These are phyloP conservation scores for Calameuta filiformis DNA, from an alignment of 2,888 invertebrate genomes.

Conservation along the genomic window DNA sequence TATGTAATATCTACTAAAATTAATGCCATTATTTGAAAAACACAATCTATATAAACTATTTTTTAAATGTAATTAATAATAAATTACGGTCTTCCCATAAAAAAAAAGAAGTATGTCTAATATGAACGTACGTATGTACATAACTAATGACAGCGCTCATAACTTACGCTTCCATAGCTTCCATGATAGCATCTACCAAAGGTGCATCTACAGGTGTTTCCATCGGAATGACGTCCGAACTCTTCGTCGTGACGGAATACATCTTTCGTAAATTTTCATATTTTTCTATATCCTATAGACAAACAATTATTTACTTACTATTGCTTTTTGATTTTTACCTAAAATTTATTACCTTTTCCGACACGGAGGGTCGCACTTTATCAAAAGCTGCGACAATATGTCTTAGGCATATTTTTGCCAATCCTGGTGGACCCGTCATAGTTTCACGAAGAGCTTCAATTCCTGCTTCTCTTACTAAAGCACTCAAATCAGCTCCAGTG, in stretches of 20 bases:
- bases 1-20: not conserved
- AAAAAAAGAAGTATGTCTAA: not conserved
- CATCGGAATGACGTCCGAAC: conserved; percentile 71
- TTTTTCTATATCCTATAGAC: conserved; percentile 75
- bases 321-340: not conserved
- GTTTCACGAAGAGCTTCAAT: conserved; percentile 83
- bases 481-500: conserved; percentile 94
- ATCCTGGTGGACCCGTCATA: conserved; percentile 70
- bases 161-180: conserved; percentile 57
- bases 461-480: conserved; percentile 89
- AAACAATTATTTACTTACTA: conserved; percentile 10
- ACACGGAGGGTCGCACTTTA: conserved; percentile 89
- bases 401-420: conserved; percentile 69
- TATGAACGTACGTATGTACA: not conserved
- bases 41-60: not conserved
- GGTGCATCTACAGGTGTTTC: conserved; percentile 56
- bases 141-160: not conserved
- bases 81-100: not conserved
- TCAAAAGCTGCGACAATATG: conserved; percentile 83
- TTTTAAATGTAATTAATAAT: not conserved
- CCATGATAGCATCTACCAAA: conserved; percentile 48
- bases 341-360: conserved; percentile 70
- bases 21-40: not conserved
- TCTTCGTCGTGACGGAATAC: conserved; percentile 70
- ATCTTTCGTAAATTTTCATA: conserved; percentile 80